Percentiles rank a stretch among this genome's conserved stretches.
These are phyloP conservation scores for Dendroctonus valens DNA, from an alignment of 1,140 invertebrate genomes.

Conservation along the genomic window DNA sequence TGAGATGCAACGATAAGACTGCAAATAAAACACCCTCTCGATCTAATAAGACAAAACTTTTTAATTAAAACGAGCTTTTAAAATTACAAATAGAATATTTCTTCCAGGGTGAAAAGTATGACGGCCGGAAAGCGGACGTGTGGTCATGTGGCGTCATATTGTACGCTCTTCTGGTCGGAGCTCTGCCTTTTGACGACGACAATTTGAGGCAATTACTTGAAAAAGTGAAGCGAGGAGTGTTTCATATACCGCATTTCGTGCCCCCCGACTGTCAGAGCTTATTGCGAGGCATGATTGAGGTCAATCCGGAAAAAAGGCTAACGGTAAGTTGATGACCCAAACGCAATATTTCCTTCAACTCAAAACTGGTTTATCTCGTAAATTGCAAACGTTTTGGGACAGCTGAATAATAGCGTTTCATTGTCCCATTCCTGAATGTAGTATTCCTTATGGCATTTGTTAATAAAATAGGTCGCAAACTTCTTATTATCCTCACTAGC, in stretches of 20 bases:
- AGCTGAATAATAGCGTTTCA: too few species aligned
- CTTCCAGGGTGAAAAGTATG: constrained; percentile 96
- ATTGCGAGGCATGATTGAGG: constrained; percentile 98
- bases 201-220: constrained; percentile 97
- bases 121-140: constrained; percentile 96
- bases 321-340: constrained; percentile 68
- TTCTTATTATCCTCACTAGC: not conserved
- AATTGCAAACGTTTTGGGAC: too few species aligned
- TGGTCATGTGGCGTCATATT: constrained; percentile 99
- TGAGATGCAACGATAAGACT: too few species aligned
- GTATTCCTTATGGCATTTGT: too few species aligned
- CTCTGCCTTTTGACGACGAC: constrained; percentile 99
- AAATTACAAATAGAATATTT: not conserved
- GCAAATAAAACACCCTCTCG: too few species aligned
- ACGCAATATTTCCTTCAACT: too few species aligned
- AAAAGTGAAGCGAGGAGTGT: constrained; percentile 98
- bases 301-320: constrained; percentile 94
- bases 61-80: not conserved
- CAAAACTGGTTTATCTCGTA: too few species aligned
- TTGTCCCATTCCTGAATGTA: not conserved
- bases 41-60: too few species aligned
- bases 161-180: constrained; percentile 96
- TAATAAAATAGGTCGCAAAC: too few species aligned
- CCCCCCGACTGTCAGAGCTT: constrained; percentile 98
- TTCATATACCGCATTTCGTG: constrained; percentile 99